Base-by-base conservation (phyloP, 2,113 vertebrate genomes). In the Isurus oxyrinchus region DNA sequence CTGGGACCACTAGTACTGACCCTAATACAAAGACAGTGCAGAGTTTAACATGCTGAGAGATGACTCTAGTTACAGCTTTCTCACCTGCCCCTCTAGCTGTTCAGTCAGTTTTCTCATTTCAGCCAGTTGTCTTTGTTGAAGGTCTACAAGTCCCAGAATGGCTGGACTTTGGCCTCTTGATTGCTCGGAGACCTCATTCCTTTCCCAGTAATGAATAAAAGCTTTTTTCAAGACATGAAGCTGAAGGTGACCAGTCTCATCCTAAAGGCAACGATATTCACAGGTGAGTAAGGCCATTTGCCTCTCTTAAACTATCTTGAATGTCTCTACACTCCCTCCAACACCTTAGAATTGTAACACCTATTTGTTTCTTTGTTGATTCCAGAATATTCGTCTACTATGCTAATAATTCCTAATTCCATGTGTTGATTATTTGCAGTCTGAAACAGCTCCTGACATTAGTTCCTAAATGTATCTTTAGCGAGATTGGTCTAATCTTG, bases 61-160 rank as follows among this genome's bases (percentile, higher is more conserved):
- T 84, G 79, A 84, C 4, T 3, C 76, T 4, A 84, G 27, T 23
- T 53, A 88, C 10, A 31, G 6, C 27, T 63, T 63, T 19, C 90
- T 94, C 59, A 94, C 90, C 90, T 66, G 59, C 6, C n/a, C 90
- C n/a, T 94, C 90, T 5, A 94, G 61, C 90, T 94, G 90, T 23
- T 19, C 59, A 14, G 6, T 63, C 5, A 94, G n/a, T 94, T 95
- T 3, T 69, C 25, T 40, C 61, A 72, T 23, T 19, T 35, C 44
- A 8, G 66, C 27, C 49, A 49, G 23, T 53, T 95, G 94, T 44
- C 27, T 69, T 25, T 67, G 44, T 10, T 76, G 94, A 14, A 95
- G 94, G 10, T 72, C 66, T 14, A 69, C 40, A 10, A 95, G 94
- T 27, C 44, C 44, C 44, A 0, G 44, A 27, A 72, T 76, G 94